These are phyloP conservation scores for Stenurella melanura DNA, from an alignment of 2,888 invertebrate species.

Conservation along the genomic window DNA sequence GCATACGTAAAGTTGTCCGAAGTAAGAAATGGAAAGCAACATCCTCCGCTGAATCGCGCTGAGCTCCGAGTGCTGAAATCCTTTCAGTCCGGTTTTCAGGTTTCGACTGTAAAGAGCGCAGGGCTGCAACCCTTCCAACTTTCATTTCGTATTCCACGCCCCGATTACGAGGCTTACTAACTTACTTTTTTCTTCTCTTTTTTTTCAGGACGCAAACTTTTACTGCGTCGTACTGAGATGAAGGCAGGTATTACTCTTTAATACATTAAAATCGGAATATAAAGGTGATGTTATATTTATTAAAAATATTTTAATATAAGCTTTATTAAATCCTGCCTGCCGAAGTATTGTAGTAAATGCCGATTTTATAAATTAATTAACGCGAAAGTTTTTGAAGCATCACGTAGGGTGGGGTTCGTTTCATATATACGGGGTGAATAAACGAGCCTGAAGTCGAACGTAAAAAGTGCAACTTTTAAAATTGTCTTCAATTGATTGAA, in stretches of 20 bases:
- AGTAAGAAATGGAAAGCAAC: not conserved
- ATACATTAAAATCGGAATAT: conserved; percentile 50
- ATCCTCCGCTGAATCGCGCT: conserved; percentile 17
- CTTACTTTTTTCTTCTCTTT: conserved; percentile 67
- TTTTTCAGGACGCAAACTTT: conserved; percentile 64
- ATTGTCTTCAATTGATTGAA: too few relatives aligned
- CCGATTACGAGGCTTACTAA: conserved; percentile 71
- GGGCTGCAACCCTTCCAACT: conserved; percentile 67
- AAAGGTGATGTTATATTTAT: conserved; percentile 50
- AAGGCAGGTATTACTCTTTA: conserved; percentile 51
- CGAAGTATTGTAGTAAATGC: not conserved
- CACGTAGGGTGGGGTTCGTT: not conserved
- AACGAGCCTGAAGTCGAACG: too few relatives aligned
- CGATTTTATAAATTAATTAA: conserved; percentile 34
- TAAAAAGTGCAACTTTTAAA: too few relatives aligned
- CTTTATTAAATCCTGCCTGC: conserved; percentile 26
- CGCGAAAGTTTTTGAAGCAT: not conserved
- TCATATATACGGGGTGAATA: too few relatives aligned
- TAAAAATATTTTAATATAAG: conserved; percentile 46
- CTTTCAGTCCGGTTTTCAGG: conserved; percentile 49
- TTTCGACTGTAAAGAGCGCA: conserved; percentile 61
- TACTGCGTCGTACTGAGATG: conserved; percentile 58
- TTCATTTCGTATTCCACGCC: conserved; percentile 67
- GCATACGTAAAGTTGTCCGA: not conserved
- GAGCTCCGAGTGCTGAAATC: conserved; percentile 41